A percentile compares a stretch with the other conserved stretches of the same genome.
These are phyloP conservation scores for Drosophila bocki DNA, from an alignment of 1,140 invertebrate genomes.

Conservation along the genomic window DNA sequence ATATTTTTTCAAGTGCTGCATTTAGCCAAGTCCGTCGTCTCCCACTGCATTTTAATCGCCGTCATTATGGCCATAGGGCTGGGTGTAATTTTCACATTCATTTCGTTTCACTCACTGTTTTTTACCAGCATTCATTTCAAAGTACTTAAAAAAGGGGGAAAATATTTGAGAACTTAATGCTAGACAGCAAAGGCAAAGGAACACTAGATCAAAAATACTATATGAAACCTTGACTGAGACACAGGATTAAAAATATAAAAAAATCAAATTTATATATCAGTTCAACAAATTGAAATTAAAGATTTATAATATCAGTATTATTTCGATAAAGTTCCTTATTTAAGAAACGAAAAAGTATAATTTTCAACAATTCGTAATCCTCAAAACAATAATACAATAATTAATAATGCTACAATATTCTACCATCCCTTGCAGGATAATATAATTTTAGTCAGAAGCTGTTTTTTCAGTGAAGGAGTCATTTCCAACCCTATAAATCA, in stretches of 20 bases:
- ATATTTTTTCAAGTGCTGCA: slow-evolving; percentile 20
- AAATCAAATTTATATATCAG: no score
- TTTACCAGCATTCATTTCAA: neutral
- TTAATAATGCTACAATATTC: no score
- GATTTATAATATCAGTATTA: no score
- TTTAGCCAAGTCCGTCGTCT: slow-evolving; percentile 33
- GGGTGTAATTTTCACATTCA: slow-evolving; percentile 66
- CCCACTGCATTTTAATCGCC: slow-evolving; percentile 73
- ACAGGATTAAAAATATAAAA: no score
- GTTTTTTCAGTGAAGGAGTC: no score
- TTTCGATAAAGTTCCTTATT: no score
- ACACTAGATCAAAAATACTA: neutral
- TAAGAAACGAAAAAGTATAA: neutral
- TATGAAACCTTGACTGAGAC: neutral
- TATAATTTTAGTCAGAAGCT: no score
- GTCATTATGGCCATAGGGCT: slow-evolving; percentile 69
- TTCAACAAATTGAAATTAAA: no score
- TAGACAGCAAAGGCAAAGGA: slow-evolving; percentile 40
- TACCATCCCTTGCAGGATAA: no score
- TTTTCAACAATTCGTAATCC: no score
- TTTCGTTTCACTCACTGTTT: slow-evolving; percentile 15
- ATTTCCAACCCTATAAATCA: no score
- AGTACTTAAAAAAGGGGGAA: slow-evolving; percentile 29
- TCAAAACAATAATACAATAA: no score
- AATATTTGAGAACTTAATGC: slow-evolving; percentile 9